These are phyloP conservation scores for Tethya wilhelma DNA, from an alignment of 37 sponge, comb jelly and placozoan genomes.

Conservation along the genomic window DNA sequence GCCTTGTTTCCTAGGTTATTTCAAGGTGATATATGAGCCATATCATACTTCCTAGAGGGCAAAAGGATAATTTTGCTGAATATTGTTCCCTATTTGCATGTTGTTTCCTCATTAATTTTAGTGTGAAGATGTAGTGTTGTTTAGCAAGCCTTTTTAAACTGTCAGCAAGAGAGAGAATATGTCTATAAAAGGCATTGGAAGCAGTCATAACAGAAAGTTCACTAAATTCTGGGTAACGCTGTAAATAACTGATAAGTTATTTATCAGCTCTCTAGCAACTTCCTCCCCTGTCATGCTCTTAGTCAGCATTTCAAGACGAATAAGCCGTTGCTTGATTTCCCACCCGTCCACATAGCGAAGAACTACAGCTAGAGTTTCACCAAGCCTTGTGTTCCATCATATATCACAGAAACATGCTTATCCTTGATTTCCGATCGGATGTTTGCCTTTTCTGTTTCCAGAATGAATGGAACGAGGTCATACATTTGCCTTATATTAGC, in stretches of 20 bases:
- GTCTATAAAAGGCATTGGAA: too few species aligned
- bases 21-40: too few species aligned
- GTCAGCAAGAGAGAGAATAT: too few species aligned
- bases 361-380: constrained; percentile 29
- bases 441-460: constrained; percentile 14
- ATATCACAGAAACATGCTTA: constrained; percentile 18
- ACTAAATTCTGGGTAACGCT: too few species aligned
- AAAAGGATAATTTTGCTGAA: too few species aligned
- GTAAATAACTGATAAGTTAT: background rate
- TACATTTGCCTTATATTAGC: constrained; percentile 2
- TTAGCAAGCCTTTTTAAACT: too few species aligned
- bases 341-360: constrained; percentile 1
- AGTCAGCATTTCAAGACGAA: background rate
- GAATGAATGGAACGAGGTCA: constrained; percentile 50
- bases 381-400: constrained; percentile 46
- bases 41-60: too few species aligned
- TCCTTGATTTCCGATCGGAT: background rate
- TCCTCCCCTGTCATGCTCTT: constrained; percentile 10
- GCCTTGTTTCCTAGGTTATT: too few species aligned
- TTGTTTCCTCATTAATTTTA: too few species aligned
- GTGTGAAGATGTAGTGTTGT: too few species aligned
- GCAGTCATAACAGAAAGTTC: too few species aligned
- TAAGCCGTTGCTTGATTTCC: background rate
- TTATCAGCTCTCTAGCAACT: constrained; percentile 17
- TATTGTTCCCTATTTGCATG: too few species aligned